Evolutionary conservation across 2,888 invertebrate species (phyloP), one percentile per base, ranked within the genome.

Genomic region (Antitype chi): DNA sequence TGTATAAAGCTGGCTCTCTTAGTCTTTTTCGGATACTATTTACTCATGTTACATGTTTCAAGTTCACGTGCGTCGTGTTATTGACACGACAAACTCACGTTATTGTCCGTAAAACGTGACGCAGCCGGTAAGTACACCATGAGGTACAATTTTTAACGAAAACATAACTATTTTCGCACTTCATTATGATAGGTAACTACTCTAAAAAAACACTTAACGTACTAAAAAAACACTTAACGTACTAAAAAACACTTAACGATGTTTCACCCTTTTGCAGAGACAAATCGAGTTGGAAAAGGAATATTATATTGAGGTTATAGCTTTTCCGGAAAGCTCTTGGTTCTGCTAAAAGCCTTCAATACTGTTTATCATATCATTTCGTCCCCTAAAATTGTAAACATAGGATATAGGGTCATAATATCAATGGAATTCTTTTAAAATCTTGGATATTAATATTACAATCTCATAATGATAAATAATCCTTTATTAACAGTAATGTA

Each of bases 111-210:
- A 67, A 66, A 38, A 15, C 23, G 62, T 70, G 62, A 72, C 43
- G 70, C 23, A 72, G 38, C 7, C 25, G 25, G 20, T 20, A 5
- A 25, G 7, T 11, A 25, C 32, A 20, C 7, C 8, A 57, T 13
- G 52, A 28, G 28, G 43, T 23, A 62, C 43, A n/a, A 53, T 28
- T 62, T 75, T 62, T 62, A 47, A 47, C 74, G 53, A 62, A 32
- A 53, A 74, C 52, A 62, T 25, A 53, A 53, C 32, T 47, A 53
- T 62, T 74, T 74, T 74, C 60, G 28, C 74, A 74, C 74, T n/a
- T 74, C 28, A 55, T 20, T 28, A 32, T 17, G 1, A 11, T 32
- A 20, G 55, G 15, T 28, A 17, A 17, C 1, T n/a, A 28, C 28
- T 17, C 2, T 17, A 28, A 17, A 11, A n/a, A 13, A 43, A 13